Evolutionary conservation across 2,113 vertebrate species (phyloP), one percentile per base, ranked within the genome.

Genomic region (Protobothrops flavoviridis): DNA sequence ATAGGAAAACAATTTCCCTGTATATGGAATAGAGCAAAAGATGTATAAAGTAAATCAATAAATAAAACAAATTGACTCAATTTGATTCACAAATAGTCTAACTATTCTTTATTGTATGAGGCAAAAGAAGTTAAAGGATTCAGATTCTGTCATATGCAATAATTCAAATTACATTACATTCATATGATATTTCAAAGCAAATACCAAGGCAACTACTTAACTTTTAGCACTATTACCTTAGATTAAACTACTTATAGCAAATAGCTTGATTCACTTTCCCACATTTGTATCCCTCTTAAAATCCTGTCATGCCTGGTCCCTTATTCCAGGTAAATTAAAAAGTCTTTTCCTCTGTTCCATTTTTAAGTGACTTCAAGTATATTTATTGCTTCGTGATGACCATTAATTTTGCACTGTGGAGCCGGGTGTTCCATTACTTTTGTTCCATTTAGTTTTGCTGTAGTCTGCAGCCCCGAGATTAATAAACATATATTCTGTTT

Each of bases 341-440:
- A 87, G 26, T 3, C 88, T 74, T 74, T 10, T 2, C 43, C 57
- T 29, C 1, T 33, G 1, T 0, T 0, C 45, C n/a, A 43, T 52
- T 92, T 94, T 87, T 4, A 24, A 91, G 23, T 3, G 10, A 52
- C 89, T 95, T 94, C 3, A 91, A 93, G 1, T 1, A 10, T 81
- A 69, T 93, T 85, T 94, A 33, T 21, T 93, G 89, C 56, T 93
- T 87, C 33, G 81, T 43, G 57, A 45, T 90, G 89, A 90, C 55
- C 92, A 93, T 93, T 90, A 86, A 93, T 93, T 93, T 95, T 94
- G 85, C 85, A 93, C 50, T 92, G 52, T 90, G 24, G 8, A 94
- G 81, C 4, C 39, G 1, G 3, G 13, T 89, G 5, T 86, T 17
- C 12, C 26, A 3, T 88, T 21, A 21, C 0, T 39, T 53, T 93